phyloP scores from a whole-genome alignment of 2,888 invertebrate species.

The Rhabditoides inermis region DNA sequence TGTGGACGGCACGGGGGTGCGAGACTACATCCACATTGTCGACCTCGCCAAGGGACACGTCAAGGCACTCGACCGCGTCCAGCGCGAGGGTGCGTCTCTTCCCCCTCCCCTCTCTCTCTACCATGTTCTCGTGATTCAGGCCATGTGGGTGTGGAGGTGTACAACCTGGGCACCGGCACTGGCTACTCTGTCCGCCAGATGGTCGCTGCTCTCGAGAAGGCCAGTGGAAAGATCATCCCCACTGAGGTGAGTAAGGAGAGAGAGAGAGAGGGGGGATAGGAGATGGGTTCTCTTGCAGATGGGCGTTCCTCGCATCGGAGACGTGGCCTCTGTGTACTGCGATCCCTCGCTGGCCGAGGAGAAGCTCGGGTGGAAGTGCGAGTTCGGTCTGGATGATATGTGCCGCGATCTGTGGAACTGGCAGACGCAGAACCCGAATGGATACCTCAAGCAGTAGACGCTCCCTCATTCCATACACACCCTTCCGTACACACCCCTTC shows the following conservation, averaged over 20 bases:
- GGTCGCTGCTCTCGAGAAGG: conserved; percentile 77
- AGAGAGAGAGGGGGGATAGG: conserved; percentile 64
- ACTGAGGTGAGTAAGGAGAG: conserved; percentile 59
- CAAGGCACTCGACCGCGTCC: conserved; percentile 70
- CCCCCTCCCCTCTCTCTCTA: no score
- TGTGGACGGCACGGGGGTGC: conserved; percentile 64
- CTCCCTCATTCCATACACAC: no score
- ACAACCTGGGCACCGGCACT: conserved; percentile 84
- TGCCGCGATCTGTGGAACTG: conserved; percentile 80
- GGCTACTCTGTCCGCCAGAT: conserved; percentile 78
- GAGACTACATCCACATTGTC: conserved; percentile 93
- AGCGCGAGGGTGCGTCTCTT: conserved; percentile 39
- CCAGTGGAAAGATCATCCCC: conserved; percentile 64
- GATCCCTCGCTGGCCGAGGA: conserved; percentile 72
- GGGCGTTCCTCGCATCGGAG: conserved; percentile 70
- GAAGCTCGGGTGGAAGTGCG: conserved; percentile 70
- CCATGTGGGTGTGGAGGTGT: conserved; percentile 61
- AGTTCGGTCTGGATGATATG: conserved; percentile 49
- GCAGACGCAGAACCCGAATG: conserved; percentile 83
- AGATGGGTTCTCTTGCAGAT: conserved; percentile 11
- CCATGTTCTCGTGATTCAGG: conserved; percentile 6
- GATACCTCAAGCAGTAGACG: no score
- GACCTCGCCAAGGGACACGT: conserved; percentile 83
- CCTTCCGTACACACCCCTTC: no score
- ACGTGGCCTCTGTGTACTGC: conserved; percentile 83